Evolutionary conservation across 2,797 vertebrate species (phyloP).

Genomic region (Pitangus sulphuratus): DNA sequence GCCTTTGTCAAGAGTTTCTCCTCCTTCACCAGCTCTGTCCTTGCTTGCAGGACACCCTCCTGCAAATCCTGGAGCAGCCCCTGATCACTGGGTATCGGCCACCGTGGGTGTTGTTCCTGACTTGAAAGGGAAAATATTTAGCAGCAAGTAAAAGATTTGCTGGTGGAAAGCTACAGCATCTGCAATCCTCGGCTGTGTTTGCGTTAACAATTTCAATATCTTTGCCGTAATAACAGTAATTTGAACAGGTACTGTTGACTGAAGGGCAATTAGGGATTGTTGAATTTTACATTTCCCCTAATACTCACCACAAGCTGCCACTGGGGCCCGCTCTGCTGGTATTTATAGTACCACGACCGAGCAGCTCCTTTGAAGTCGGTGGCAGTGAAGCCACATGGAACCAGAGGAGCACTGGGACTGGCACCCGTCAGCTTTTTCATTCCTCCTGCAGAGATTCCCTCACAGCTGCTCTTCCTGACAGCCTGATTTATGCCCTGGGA

Average conservation of each 20-base stretch:
- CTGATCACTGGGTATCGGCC: fast-evolving
- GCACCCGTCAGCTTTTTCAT: not conserved
- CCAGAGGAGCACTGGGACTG: fast-evolving
- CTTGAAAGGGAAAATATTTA: not conserved
- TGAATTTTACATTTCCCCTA: not conserved
- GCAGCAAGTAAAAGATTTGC: not conserved
- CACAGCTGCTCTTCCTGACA: not conserved
- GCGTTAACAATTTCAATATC: not conserved
- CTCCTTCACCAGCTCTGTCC: not conserved
- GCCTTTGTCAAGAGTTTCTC: not conserved
- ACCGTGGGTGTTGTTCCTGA: fast-evolving
- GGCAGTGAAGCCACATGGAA: fast-evolving
- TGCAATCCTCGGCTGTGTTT: not conserved
- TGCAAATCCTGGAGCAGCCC: not conserved
- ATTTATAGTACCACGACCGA: not conserved
- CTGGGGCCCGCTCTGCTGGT: not conserved
- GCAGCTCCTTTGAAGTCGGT: not conserved
- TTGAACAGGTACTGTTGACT: not conserved
- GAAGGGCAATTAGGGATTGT: not conserved
- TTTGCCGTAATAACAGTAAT: not conserved
- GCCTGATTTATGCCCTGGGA: not conserved
- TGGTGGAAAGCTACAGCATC: not conserved
- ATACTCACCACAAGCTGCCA: not conserved
- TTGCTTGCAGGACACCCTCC: not conserved
- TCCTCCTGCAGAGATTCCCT: not conserved